Evolutionary conservation across 2,113 vertebrate genomes (phyloP), one percentile per base, ranked within the genome.

Genomic region (Mustela nigripes): DNA sequence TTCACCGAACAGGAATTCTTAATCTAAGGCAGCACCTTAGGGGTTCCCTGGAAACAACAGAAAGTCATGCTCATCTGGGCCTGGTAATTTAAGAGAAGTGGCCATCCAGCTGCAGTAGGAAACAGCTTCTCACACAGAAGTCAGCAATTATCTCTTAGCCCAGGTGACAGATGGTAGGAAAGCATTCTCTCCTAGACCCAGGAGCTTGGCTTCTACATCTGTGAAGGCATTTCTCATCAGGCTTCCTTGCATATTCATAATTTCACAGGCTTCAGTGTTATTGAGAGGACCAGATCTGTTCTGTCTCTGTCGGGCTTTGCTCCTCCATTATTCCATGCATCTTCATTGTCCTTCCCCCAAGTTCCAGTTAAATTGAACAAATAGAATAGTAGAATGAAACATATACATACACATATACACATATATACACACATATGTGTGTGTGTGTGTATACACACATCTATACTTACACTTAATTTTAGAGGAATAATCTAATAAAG

Each of bases 131-230:
- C 22, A 60, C 21, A 60, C 98, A 98, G 97, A 97, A 98, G 95
- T 97, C 96, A 98, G 98, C 97, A 98, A 98, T 99, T 98, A 99
- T 98, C 98, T 98, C 98, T 98, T 97, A 96, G 98, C 98, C 95
- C 98, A 98, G 98, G 98, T 98, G 98, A 98, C 98, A 99, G 98
- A 98, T 99, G 98, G 98, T 97, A 98, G 96, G 96, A 98, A 99
- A 98, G 97, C 97, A 99, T 98, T 98, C 98, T 98, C 98, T 98
- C 95, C 0, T 98, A 97, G 97, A 97, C 96, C 97, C 87, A 92
- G 97, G 86, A 98, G 96, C 97, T 98, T 98, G 90, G 69, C 96
- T 98, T 97, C 97, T 93, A 95, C 97, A 98, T 98, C 98, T 98
- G 91, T 97, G 96, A 98, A 97, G 97, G 98, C 94, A 96, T 96